These are phyloP conservation scores for Cryptoprocta ferox DNA, from an alignment of 2,797 vertebrate genomes.

Conservation along the genomic window DNA sequence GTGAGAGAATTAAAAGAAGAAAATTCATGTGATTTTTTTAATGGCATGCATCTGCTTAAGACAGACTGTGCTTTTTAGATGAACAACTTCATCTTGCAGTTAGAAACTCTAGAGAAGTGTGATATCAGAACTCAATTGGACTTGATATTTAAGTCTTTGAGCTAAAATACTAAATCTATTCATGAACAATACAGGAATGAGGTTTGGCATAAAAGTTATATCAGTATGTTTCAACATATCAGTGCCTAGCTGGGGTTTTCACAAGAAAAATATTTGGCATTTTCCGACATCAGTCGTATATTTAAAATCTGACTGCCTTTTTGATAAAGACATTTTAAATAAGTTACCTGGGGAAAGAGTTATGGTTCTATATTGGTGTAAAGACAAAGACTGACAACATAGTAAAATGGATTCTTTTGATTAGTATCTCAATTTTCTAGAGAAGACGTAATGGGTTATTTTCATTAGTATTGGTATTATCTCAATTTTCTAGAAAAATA, in stretches of 20 bases:
- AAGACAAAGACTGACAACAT: not conserved
- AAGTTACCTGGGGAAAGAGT: not conserved
- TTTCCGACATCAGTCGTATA: not conserved
- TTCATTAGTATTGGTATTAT: not conserved
- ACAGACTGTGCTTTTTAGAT: slow-evolving; percentile 52
- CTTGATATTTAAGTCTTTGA: slow-evolving; percentile 43
- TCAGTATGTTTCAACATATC: not conserved
- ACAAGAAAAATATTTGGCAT: slow-evolving; percentile 1
- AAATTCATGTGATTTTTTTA: not conserved
- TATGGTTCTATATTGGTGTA: not conserved
- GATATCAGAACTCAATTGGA: slow-evolving; percentile 27
- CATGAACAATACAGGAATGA: not conserved
- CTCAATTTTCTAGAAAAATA: not conserved
- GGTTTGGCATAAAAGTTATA: not conserved
- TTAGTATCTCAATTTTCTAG: slow-evolving; percentile 29
- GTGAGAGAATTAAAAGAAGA: slow-evolving; percentile 9
- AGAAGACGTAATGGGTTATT: not conserved
- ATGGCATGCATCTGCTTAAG: slow-evolving; percentile 13
- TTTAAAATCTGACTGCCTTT: not conserved
- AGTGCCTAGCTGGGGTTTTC: not conserved
- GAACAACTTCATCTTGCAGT: slow-evolving; percentile 19
- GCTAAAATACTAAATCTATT: slow-evolving; percentile 48
- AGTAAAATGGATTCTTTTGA: not conserved
- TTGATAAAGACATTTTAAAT: not conserved
- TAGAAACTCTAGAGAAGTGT: not conserved